These are phyloP conservation scores for Nannobrachium achirus DNA, from an alignment of 2,113 vertebrate genomes.

Conservation along the genomic window DNA sequence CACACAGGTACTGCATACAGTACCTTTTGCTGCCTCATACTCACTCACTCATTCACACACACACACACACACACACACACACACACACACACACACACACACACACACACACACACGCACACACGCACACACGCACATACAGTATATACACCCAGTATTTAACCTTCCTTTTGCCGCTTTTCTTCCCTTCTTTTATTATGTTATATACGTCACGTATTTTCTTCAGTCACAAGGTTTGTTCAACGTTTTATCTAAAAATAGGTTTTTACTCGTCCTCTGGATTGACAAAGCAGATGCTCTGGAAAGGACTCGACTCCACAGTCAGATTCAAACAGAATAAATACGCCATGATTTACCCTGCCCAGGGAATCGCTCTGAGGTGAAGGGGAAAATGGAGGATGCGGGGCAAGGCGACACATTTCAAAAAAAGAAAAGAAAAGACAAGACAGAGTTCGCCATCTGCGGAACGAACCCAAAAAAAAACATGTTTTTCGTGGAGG, in stretches of 20 bases:
- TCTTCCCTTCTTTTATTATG: slow-evolving; percentile 37
- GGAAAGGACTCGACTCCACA: slow-evolving; percentile 42
- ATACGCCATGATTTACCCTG: slow-evolving; percentile 47
- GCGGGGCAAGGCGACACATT: slow-evolving; percentile 54
- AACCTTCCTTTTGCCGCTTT: slow-evolving; percentile 56
- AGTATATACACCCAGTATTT: slow-evolving; percentile 38
- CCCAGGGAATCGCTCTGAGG: slow-evolving; percentile 50
- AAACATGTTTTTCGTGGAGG: slow-evolving; percentile 26
- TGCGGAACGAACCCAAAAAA: slow-evolving; percentile 24
- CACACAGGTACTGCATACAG: slow-evolving; percentile 37
- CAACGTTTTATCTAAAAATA: slow-evolving; percentile 39
- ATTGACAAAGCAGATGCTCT: slow-evolving; percentile 61
- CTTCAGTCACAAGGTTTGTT: slow-evolving; percentile 29
- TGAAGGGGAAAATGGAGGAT: slow-evolving; percentile 45
- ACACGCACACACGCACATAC: slow-evolving; percentile 30
- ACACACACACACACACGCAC: slow-evolving; percentile 12
- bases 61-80: slow-evolving; percentile 5
- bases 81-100: slow-evolving; percentile 2
- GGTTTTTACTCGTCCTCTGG: slow-evolving; percentile 63
- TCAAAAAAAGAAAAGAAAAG: slow-evolving; percentile 13
- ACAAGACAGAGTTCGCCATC: slow-evolving; percentile 7
- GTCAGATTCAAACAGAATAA: slow-evolving; percentile 51
- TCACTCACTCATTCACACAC: not conserved
- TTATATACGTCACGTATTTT: slow-evolving; percentile 61
- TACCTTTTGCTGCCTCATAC: not conserved